Evolutionary conservation across 2,113 vertebrate species (phyloP).

Genomic region (Physeter macrocephalus): DNA sequence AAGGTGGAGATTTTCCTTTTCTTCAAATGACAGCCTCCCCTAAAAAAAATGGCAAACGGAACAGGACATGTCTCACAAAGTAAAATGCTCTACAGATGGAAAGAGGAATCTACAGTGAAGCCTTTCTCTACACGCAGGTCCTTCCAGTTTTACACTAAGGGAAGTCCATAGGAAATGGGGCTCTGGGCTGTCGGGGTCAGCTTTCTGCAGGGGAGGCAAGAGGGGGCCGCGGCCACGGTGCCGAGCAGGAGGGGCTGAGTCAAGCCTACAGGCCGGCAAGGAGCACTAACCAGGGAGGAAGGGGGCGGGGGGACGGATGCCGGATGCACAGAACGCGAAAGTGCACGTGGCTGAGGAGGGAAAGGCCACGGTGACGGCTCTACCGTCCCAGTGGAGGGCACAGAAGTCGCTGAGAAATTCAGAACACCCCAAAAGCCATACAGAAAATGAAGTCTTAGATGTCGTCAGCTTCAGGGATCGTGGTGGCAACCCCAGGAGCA

Average conservation of each 20-base stretch:
- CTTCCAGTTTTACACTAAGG: rapidly evolving
- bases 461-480: not conserved
- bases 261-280: rapidly evolving
- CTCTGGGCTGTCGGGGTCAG: not conserved
- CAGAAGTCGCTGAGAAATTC: not conserved
- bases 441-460: rapidly evolving
- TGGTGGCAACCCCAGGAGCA: too few species aligned
- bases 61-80: not conserved
- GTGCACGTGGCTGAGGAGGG: too few species aligned
- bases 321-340: rapidly evolving
- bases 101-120: not conserved
- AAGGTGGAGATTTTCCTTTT: rapidly evolving
- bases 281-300: not conserved
- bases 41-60: not conserved
- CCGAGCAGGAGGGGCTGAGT: not conserved
- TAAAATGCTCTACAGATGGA: not conserved
- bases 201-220: not conserved
- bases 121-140: not conserved
- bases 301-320: not conserved
- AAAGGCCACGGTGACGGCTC: not conserved
- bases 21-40: not conserved
- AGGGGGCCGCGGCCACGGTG: not conserved
- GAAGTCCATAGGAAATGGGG: not conserved
- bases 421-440: not conserved
- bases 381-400: rapidly evolving